Percentiles rank a stretch among this genome's conserved stretches.
These are phyloP conservation scores for Hemiprocne comata DNA, from an alignment of 2,113 vertebrate species.

Conservation along the genomic window DNA sequence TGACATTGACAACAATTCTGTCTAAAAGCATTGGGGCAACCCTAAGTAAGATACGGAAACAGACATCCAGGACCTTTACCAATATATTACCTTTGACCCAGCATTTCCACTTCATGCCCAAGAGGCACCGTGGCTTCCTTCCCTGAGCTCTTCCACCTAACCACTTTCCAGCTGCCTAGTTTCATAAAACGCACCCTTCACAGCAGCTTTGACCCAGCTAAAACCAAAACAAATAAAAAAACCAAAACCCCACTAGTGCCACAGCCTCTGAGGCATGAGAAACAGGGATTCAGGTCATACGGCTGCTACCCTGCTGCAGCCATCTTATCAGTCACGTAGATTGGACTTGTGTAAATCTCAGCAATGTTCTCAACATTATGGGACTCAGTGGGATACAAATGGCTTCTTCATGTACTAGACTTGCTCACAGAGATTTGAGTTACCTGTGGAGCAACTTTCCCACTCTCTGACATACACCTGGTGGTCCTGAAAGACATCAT, in stretches of 20 bases:
- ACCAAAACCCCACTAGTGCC: background rate
- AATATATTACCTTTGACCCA: conserved; percentile 80
- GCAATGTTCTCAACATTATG: conserved; percentile 32
- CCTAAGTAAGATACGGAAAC: conserved; percentile 58
- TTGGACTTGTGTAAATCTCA: conserved; percentile 73
- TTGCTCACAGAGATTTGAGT: conserved; percentile 73
- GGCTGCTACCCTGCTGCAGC: background rate
- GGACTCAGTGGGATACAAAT: conserved; percentile 88
- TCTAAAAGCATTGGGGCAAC: conserved; percentile 81
- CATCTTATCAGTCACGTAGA: conserved; percentile 27
- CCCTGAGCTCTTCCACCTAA: conserved; percentile 79
- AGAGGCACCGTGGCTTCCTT: conserved; percentile 74
- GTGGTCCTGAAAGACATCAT: conserved; percentile 75
- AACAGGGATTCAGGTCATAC: conserved; percentile 40
- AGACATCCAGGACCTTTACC: conserved; percentile 62
- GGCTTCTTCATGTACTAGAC: conserved; percentile 83
- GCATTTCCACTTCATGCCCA: conserved; percentile 69
- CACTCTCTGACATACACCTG: conserved; percentile 80
- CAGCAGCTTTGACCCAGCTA: conserved; percentile 35
- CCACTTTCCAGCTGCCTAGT: conserved; percentile 72
- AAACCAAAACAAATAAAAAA: background rate
- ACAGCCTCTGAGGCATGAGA: conserved; percentile 46
- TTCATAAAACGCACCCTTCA: conserved; percentile 62
- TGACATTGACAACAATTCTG: conserved; percentile 85
- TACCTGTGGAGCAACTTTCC: conserved; percentile 77